A percentile compares a stretch with the other conserved stretches of the same genome.
Conservation (phyloP, 64 coral and sea anemone species). For the Montipora capricornis region DNA sequence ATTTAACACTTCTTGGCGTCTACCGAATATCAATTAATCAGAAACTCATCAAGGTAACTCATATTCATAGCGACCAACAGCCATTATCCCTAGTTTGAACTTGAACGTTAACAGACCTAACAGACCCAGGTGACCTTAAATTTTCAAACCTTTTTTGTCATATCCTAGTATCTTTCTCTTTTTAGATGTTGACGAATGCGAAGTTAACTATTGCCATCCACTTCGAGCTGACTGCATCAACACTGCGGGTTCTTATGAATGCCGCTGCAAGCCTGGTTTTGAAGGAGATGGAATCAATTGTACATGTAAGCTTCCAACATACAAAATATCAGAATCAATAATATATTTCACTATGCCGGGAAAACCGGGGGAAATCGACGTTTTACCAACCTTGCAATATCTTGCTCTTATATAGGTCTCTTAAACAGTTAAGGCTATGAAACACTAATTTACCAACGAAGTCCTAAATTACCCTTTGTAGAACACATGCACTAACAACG, state of each 20-base stretch:
- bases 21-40: too few species aligned
- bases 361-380: too few species aligned
- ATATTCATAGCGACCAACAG: not conserved
- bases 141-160: not conserved
- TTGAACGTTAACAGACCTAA: not conserved
- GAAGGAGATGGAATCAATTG: constrained; percentile 85
- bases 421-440: too few species aligned
- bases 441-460: too few species aligned
- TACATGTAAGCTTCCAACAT: constrained; percentile 45
- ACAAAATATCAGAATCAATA: not conserved
- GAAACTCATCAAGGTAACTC: too few species aligned
- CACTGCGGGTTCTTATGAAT: constrained; percentile 75
- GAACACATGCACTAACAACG: too few species aligned
- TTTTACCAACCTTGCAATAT: too few species aligned
- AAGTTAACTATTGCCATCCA: constrained; percentile 65
- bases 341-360: too few species aligned
- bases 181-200: constrained; percentile 82
- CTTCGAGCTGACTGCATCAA: constrained; percentile 77
- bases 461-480: too few species aligned
- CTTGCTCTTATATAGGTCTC: too few species aligned
- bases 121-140: too few species aligned
- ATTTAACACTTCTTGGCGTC: too few species aligned
- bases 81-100: not conserved
- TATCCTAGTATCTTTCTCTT: not conserved
- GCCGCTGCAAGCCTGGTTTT: constrained; percentile 79